A percentile compares a stretch with the other conserved stretches of the same genome.
Evolutionary conservation across 2,888 invertebrate genomes (phyloP).

Genomic region (Epinotia nisella): DNA sequence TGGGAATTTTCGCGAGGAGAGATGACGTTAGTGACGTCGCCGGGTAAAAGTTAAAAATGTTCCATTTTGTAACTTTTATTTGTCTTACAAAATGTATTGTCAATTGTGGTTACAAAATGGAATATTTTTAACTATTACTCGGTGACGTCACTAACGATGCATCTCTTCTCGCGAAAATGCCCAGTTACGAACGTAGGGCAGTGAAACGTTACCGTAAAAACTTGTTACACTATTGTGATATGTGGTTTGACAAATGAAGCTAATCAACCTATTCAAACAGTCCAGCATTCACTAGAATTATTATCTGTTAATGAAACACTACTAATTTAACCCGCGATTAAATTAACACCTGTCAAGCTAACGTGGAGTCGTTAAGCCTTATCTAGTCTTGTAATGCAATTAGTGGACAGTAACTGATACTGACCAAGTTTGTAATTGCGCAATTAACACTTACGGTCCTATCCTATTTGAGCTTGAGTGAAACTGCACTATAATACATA

Average conservation of each 20-base stretch:
- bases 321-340: conserved; percentile 46
- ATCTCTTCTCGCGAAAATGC: no score
- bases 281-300: conserved; percentile 5
- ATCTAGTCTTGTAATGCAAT: conserved; percentile 31
- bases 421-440: conserved; percentile 15
- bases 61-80: no score
- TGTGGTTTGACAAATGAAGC: not conserved
- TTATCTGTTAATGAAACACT: conserved; percentile 16
- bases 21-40: no score
- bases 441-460: conserved; percentile 4
- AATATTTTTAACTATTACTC: no score
- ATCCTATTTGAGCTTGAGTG: not conserved
- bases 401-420: conserved; percentile 23
- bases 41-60: no score
- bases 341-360: conserved; percentile 49
- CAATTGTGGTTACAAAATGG: no score
- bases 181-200: no score
- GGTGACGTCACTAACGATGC: no score
- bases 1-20: no score
- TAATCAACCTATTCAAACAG: not conserved
- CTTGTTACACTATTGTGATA: not conserved
- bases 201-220: not conserved
- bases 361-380: conserved; percentile 25
- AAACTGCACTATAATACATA: not conserved
- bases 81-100: no score